Base-by-base conservation (phyloP, 2,113 vertebrate genomes). In the Rhynchomys soricoides region DNA sequence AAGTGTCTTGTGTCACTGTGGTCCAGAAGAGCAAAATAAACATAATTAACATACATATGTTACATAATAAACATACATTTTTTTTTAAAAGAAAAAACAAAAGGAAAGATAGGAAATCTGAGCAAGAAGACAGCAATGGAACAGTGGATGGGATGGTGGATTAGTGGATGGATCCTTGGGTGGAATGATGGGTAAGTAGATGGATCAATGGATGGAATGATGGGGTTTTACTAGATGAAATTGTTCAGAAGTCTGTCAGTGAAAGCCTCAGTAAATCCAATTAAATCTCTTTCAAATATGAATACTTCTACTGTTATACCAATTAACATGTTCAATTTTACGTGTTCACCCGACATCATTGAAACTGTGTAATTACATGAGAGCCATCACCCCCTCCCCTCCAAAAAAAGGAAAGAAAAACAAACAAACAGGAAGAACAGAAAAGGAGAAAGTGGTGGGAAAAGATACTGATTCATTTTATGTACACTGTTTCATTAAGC, bases 311-410 rank as follows among this genome's bases (percentile, higher is more conserved):
- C 34, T 89, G 24, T 50, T 86, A 34, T 12, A 5, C 3, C 78
- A 71, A 8, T 73, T 74, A 43, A 78, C 22, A 66, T 50, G 10
- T 50, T 50, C 50, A 50, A 50, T 62, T 78, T 70, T 50, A 57
- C 11, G 57, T 31, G 21, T 2, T 92, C 52, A 62, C 34, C 70
- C 3, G 55, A 10, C 24, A 57, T 68, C 62, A 90, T 66, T 79
- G 55, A 97, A 90, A 93, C 62, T 57, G 78, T 79, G 37, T 78
- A 50, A 50, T 62, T 79, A 93, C 29, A 82, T 70, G 74, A 87
- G n/a, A 48, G 50, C 4, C 43, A 89, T 66, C 34, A 79, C 31
- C 21, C n/a, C n/a, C n/a, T n/a, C n/a, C n/a, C n/a, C n/a, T n/a
- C n/a, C 55, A 94, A 90, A 55, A 93, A 94, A 70, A 55, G 37